Base-by-base conservation (phyloP, 2,113 vertebrate genomes). In the Taurulus bubalis region DNA sequence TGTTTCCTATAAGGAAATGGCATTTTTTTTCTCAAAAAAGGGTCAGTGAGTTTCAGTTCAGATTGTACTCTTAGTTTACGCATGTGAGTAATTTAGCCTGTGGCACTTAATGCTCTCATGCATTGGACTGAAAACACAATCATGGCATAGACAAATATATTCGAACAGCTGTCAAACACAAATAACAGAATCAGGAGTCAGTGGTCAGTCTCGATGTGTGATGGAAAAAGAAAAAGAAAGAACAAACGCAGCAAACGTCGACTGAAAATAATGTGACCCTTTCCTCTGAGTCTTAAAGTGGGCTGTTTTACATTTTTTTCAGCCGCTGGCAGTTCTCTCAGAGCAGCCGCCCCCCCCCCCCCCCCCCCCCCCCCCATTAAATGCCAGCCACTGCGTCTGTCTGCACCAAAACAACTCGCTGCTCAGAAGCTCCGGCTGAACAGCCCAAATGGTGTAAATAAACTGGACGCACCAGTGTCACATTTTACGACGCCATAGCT, bases 311-410 rank as follows among this genome's bases (percentile, higher is more conserved):
- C 89, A 76, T 84, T 75, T 72, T 30, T 59, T 49, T 68, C 73
- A 74, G 77, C 77, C 67, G 30, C 83, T 49, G 75, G 68, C 84
- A 58, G 79, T 65, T 80, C 82, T 76, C 78, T 83, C 85, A 12
- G 42, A 72, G 62, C 90, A 86, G 78, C 89, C 82, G 80, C 66
- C 1, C 34, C 34, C 34, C 34, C 53, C 24, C 53, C 24, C n/a
- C n/a, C n/a, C n/a, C 10, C n/a, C 8, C 8, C 22, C 51, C 8
- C 51, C 22, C 22, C 1, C 81, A 78, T 86, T 84, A 91, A 92
- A 90, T 86, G 89, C 89, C 90, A 91, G 85, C 88, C 91, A 91
- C 91, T 93, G 91, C 93, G 93, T 93, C 93, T 93, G 91, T 90
- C 90, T 91, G 93, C 93, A 91, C 86, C 90, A 92, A 92, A 89